Conservation (phyloP, 2,888 invertebrate species). For the Sturmia bella region DNA sequence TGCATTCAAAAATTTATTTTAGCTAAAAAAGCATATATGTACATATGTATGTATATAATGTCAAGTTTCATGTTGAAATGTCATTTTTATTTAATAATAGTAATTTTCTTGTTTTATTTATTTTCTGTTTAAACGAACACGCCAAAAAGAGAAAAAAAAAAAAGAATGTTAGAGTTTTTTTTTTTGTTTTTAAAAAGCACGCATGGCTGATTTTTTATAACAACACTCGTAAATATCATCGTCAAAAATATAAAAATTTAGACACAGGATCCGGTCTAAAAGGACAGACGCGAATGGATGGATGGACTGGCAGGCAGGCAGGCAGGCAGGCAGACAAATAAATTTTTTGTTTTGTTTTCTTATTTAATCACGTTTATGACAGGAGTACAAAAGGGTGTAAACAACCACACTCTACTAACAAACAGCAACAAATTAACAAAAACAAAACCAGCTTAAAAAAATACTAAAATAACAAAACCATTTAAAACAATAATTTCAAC, state of each 20-base stretch:
- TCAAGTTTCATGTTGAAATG: slow-evolving; percentile 71
- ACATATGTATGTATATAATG: slow-evolving; percentile 47
- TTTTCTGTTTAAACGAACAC: slow-evolving; percentile 16
- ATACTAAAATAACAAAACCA: slow-evolving; percentile 57
- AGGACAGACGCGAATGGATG: too few species aligned
- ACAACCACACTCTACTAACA: slow-evolving; percentile 7
- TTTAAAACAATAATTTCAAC: slow-evolving; percentile 73
- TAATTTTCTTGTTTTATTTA: slow-evolving; percentile 62
- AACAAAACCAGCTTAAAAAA: slow-evolving; percentile 39
- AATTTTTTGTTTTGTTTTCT: not conserved
- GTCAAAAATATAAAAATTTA: slow-evolving; percentile 36
- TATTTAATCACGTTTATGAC: slow-evolving; percentile 32
- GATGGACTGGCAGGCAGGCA: not conserved
- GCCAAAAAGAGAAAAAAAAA: not conserved
- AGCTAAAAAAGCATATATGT: slow-evolving; percentile 22
- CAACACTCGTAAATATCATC: slow-evolving; percentile 33
- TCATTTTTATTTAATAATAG: slow-evolving; percentile 70
- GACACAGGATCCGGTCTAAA: slow-evolving; percentile 34
- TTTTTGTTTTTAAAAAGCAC: slow-evolving; percentile 41
- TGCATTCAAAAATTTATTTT: slow-evolving; percentile 28
- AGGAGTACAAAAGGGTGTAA: slow-evolving; percentile 51
- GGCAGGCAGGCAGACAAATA: not conserved
- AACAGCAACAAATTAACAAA: slow-evolving; percentile 18
- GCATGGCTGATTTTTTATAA: slow-evolving; percentile 56
- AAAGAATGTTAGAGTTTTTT: slow-evolving; percentile 16